Evolutionary conservation across 2,888 invertebrate genomes (phyloP).

Genomic region (Epinotia ramella): DNA sequence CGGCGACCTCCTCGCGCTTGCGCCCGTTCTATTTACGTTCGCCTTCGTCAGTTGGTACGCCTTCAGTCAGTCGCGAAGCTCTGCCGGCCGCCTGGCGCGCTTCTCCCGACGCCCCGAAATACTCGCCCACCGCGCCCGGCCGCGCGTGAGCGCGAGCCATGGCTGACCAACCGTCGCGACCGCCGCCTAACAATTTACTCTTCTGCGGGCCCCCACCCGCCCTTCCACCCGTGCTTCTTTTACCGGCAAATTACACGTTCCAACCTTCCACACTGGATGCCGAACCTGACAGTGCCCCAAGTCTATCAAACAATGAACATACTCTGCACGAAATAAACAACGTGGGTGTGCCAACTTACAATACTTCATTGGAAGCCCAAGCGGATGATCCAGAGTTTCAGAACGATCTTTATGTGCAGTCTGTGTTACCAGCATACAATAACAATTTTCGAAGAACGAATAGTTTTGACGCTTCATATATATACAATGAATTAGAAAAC

Average conservation of each 20-base stretch:
- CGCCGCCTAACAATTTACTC: constrained; percentile 81
- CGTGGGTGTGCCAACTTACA: constrained; percentile 77
- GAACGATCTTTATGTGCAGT: constrained; percentile 58
- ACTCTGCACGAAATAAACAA: constrained; percentile 80
- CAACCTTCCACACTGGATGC: constrained; percentile 54
- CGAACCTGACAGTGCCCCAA: constrained; percentile 58
- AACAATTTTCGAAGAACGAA: constrained; percentile 71
- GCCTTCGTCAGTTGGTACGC: constrained; percentile 83
- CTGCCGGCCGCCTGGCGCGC: constrained; percentile 81
- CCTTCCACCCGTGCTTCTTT: constrained; percentile 80
- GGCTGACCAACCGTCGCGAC: constrained; percentile 82
- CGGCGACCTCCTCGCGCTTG: constrained; percentile 84
- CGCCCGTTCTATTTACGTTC: constrained; percentile 85
- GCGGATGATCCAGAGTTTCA: constrained; percentile 60
- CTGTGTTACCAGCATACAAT: constrained; percentile 61
- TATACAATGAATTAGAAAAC: constrained; percentile 65
- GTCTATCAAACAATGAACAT: constrained; percentile 69
- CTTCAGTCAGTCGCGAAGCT: constrained; percentile 84
- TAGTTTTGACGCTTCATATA: constrained; percentile 79
- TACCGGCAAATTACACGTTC: constrained; percentile 72
- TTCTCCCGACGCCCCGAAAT: constrained; percentile 71
- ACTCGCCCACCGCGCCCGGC: constrained; percentile 74
- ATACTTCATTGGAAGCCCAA: constrained; percentile 64
- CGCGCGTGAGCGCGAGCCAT: constrained; percentile 75
- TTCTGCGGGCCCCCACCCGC: constrained; percentile 79